Evolutionary conservation across 2,113 vertebrate species (phyloP), one percentile per base, ranked within the genome.

Genomic region (Pterocles orientalis): DNA sequence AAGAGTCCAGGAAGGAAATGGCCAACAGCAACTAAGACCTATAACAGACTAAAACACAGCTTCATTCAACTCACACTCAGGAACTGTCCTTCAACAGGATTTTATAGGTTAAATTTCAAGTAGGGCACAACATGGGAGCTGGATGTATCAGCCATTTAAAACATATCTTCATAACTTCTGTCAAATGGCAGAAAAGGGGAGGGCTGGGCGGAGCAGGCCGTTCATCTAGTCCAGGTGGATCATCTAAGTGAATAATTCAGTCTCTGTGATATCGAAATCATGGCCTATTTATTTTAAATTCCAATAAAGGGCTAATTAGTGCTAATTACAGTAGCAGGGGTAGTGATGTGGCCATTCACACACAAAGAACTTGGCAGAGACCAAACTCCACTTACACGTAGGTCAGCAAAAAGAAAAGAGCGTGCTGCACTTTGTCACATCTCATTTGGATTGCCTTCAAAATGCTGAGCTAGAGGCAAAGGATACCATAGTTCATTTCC

Each of bases 381-480:
- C 73, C 84, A 82, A 95, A 94, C 54, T 92, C 66, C 36, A 43
- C 58, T 95, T 92, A 86, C 58, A 87, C 18, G 0, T 2, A 90
- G 70, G 85, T 95, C 93, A 96, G 94, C 89, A 82, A 80, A 95
- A 97, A 86, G 88, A 84, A 87, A 94, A 84, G 81, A 95, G 43
- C 31, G 2, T 0, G 0, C 73, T 96, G 84, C 75, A 76, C 87
- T 95, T 94, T 85, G 94, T 97, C 95, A 97, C 94, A 97, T 96
- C 90, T 94, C 94, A 95, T 97, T 95, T 96, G 93, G 91, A 86
- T 87, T 92, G 82, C 78, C 77, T 94, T 94, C 90, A 95, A 96
- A 95, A 96, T 54, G 93, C 91, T 96, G 94, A 96, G 95, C 96
- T 95, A 93, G 84, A 96, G 95, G 95, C 94, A 95, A 95, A 95